Conservation (phyloP, 2,113 vertebrate species). For the Carollia perspicillata region DNA sequence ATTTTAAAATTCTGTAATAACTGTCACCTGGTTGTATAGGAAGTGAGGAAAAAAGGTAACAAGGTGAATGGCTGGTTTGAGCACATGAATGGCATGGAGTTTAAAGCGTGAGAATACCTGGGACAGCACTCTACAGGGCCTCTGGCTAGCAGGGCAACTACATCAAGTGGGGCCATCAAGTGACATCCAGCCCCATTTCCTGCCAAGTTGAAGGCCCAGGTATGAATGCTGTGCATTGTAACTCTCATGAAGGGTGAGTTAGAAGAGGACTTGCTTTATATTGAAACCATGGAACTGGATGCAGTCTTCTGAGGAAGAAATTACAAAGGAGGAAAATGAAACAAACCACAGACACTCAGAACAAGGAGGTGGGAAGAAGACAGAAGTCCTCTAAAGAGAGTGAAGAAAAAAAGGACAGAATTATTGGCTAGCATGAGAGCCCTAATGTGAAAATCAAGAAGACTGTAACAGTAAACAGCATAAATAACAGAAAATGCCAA, state of each 20-base stretch:
- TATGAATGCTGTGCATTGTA: neutral
- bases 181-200: neutral
- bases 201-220: no score
- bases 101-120: neutral
- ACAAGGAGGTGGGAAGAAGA: neutral
- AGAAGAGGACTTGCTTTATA: neutral
- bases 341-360: neutral
- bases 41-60: neutral
- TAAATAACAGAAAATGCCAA: neutral
- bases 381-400: neutral
- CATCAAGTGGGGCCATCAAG: neutral
- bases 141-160: neutral
- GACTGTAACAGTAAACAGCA: fast-evolving
- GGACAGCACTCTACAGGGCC: no score
- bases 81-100: neutral
- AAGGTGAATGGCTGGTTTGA: neutral
- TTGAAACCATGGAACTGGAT: neutral
- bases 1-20: neutral
- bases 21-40: neutral
- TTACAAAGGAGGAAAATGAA: neutral
- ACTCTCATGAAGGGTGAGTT: neutral
- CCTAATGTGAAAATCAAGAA: neutral
- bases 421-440: neutral
- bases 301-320: neutral
- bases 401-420: neutral